Evolutionary conservation across 2,888 invertebrate species (phyloP).

Genomic region (Punctoribates punctum): DNA sequence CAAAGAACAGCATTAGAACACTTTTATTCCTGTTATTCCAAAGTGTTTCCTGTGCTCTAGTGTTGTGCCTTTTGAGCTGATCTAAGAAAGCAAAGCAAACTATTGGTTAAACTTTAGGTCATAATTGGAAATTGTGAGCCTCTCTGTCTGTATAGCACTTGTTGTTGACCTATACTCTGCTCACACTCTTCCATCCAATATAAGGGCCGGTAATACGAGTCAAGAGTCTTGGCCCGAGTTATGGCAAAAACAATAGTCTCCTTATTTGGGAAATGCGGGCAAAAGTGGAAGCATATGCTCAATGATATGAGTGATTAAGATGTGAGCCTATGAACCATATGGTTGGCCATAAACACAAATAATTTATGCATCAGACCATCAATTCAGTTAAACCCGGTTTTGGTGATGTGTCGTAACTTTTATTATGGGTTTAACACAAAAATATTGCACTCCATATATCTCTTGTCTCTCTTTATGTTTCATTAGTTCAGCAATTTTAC

Average conservation of each 20-base stretch:
- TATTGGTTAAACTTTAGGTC: neutral
- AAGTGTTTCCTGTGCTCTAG: neutral
- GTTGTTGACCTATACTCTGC: neutral
- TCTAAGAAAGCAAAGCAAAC: neutral
- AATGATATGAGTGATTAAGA: slow-evolving; percentile 1
- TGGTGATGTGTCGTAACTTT: slow-evolving; percentile 15
- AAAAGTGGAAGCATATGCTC: neutral
- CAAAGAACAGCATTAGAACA: neutral
- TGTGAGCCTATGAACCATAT: slow-evolving; percentile 24
- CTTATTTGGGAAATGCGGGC: neutral
- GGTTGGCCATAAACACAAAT: neutral
- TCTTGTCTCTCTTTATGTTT: neutral
- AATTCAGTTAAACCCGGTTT: neutral
- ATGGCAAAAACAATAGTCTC: neutral
- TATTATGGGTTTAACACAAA: slow-evolving; percentile 16
- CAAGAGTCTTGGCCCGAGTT: neutral
- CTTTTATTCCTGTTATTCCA: neutral
- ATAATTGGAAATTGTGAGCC: neutral
- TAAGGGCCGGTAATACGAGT: too few relatives aligned
- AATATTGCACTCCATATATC: slow-evolving; percentile 18
- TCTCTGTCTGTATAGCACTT: neutral
- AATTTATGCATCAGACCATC: slow-evolving; percentile 18
- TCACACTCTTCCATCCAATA: too few relatives aligned
- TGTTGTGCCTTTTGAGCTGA: neutral
- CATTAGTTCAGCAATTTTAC: slow-evolving; percentile 19